These are phyloP conservation scores for Pseudococcus viburni DNA, from an alignment of 2,888 invertebrate species.

Conservation along the genomic window DNA sequence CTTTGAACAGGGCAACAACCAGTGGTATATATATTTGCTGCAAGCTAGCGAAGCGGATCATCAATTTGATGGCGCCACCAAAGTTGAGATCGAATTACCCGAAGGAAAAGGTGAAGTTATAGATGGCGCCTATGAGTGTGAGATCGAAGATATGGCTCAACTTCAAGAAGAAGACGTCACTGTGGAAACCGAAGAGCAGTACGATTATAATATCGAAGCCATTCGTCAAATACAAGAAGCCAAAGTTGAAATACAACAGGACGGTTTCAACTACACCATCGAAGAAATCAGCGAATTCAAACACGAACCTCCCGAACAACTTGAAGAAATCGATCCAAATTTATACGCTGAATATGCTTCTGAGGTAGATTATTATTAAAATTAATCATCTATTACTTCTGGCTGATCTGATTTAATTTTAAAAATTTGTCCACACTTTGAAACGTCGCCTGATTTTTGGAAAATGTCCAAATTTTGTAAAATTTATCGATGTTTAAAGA, in stretches of 20 bases:
- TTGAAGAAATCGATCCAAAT: background rate
- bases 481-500: no score
- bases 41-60: conserved; percentile 58
- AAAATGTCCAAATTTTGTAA: no score
- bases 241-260: conserved; percentile 58
- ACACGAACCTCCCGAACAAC: background rate
- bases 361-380: conserved; percentile 7
- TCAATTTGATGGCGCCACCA: conserved; percentile 15
- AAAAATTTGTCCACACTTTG: no score
- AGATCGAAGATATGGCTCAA: conserved; percentile 35
- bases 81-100: conserved; percentile 47
- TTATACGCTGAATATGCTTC: conserved; percentile 56
- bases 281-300: conserved; percentile 29
- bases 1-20: background rate
- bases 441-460: no score
- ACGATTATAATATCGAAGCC: conserved; percentile 30
- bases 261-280: conserved; percentile 61
- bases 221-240: conserved; percentile 62
- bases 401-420: no score
- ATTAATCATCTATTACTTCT: background rate
- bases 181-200: conserved; percentile 20
- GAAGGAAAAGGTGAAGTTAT: conserved; percentile 24
- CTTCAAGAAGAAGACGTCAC: conserved; percentile 27
- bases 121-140: conserved; percentile 22
- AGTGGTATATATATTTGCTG: conserved; percentile 62